Evolutionary conservation across 2,113 vertebrate genomes (phyloP).

Genomic region (Mustela lutreola): DNA sequence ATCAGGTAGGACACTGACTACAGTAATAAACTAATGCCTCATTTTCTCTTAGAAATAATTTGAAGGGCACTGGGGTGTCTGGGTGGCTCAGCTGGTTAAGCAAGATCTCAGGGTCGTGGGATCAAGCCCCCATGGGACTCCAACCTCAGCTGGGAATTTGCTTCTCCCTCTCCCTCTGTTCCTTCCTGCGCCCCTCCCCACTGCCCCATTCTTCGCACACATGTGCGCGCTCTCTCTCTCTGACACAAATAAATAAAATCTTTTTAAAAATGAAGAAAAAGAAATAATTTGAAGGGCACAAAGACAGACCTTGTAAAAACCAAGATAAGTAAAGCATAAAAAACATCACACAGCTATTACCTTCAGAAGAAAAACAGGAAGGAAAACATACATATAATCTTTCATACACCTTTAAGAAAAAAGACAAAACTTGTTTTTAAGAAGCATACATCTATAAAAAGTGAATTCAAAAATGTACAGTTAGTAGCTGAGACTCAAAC

Average conservation of each 20-base stretch:
- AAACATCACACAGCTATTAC: not conserved
- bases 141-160: not conserved
- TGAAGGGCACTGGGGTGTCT: not conserved
- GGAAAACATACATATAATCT: not conserved
- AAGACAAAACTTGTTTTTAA: constrained; percentile 46
- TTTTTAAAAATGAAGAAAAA: not conserved
- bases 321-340: not conserved
- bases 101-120: not conserved
- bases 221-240: not conserved
- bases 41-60: constrained; percentile 16
- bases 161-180: not conserved
- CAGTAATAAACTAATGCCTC: not conserved
- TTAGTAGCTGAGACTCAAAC: constrained; percentile 30
- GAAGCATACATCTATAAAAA: constrained; percentile 17
- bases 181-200: not conserved
- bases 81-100: not conserved
- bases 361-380: not conserved
- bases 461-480: constrained; percentile 52
- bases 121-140: not conserved
- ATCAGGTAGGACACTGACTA: not conserved
- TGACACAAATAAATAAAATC: not conserved
- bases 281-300: not conserved
- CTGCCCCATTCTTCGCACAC: not conserved
- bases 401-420: constrained; percentile 22
- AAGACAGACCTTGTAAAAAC: not conserved